Evolutionary conservation across 1,140 invertebrate species (phyloP).

Genomic region (Bombus confusus): DNA sequence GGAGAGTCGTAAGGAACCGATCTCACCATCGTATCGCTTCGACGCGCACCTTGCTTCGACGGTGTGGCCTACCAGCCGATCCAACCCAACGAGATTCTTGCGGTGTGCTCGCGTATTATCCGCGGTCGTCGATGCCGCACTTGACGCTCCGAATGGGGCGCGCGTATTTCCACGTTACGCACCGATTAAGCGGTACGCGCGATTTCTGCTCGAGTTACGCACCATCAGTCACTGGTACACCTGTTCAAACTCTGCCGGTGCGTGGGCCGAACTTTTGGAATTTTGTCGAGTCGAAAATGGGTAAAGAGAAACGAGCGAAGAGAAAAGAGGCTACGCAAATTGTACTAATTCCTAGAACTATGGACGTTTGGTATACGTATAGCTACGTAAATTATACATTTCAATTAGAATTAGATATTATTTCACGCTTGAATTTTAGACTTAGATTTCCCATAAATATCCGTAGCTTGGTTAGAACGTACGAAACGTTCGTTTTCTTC

Average conservation of each 20-base stretch:
- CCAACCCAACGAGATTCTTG: constrained; percentile 52
- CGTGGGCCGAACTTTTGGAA: background rate
- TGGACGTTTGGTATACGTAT: too few species aligned
- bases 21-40: background rate
- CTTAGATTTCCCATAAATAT: too few species aligned
- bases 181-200: constrained; percentile 24
- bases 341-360: too few species aligned
- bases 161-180: background rate
- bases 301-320: too few species aligned
- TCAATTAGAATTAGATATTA: too few species aligned
- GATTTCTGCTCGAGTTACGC: constrained; percentile 3
- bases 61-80: constrained; percentile 40
- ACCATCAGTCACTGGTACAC: background rate
- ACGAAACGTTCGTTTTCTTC: too few species aligned
- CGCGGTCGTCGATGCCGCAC: background rate
- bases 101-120: constrained; percentile 15
- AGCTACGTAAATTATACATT: too few species aligned
- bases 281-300: background rate
- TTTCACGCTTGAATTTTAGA: too few species aligned
- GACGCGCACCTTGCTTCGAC: constrained; percentile 40
- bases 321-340: too few species aligned
- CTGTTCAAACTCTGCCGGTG: background rate
- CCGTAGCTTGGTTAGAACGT: too few species aligned
- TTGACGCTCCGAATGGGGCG: background rate
- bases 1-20: background rate